Base-by-base conservation (phyloP, 1,140 invertebrate species). In the Gonatopus flavifemur region DNA sequence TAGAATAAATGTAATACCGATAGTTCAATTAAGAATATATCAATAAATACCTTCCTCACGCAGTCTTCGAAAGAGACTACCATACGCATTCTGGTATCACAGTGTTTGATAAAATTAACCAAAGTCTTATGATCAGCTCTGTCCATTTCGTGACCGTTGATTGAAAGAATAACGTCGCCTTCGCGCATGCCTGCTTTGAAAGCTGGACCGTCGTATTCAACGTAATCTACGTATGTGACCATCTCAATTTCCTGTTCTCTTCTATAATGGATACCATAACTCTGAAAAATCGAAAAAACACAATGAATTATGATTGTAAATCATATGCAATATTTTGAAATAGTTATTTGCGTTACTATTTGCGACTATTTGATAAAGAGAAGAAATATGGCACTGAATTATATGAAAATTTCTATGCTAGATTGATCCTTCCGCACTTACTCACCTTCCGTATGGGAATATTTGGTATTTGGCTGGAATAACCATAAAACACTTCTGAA, bases 1-100 rank as follows among this genome's bases (percentile, higher is more conserved):
- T n/a, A n/a, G n/a, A n/a, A n/a, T n/a, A n/a, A n/a, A n/a, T n/a
- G n/a, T n/a, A n/a, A n/a, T n/a, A n/a, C n/a, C n/a, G n/a, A n/a
- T n/a, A n/a, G n/a, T n/a, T n/a, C n/a, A n/a, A n/a, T n/a, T n/a
- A n/a, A n/a, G n/a, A n/a, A n/a, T n/a, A n/a, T n/a, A n/a, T n/a
- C n/a, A n/a, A n/a, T n/a, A n/a, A n/a, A 56, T 64, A 90, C 93
- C 83, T 96, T 96, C 41, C 90, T 83, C 0, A 96, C 93, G 64
- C 94, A 95, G 69, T 97, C 91, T 80, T 96, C 94, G 70, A 96
- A 96, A 3, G 95, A 84, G 0, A 96, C 93, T 2, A 96, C 93
- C 86, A 96, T 93, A 45, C 94, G 82, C 89, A 97, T 94, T 49
- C 91, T 81, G 7, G 88, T 82, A 66, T 93, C 90, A 79, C 93